Conservation (phyloP, 2,797 vertebrate species). For the Pogonophryne albipinna region DNA sequence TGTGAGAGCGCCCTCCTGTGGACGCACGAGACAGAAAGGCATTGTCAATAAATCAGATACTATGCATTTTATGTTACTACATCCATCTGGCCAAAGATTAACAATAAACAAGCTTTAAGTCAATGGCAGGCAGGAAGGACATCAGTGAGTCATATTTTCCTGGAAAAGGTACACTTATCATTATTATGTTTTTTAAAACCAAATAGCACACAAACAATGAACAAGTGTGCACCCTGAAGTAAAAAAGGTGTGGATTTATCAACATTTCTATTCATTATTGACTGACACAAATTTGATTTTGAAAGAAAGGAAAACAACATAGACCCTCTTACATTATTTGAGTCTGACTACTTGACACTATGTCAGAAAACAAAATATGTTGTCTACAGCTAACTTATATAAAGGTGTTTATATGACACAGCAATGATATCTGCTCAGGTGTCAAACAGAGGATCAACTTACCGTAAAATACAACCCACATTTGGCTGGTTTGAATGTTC, state of each 20-base stretch:
- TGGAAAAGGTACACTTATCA: too few species aligned
- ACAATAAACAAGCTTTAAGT: neutral
- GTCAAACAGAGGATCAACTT: neutral
- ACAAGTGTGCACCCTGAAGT: neutral
- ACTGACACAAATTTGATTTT: neutral
- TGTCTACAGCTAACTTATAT: neutral
- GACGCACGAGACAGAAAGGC: constrained; percentile 5
- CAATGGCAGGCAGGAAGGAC: too few species aligned
- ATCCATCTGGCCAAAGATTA: neutral
- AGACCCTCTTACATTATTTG: neutral
- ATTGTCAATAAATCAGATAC: neutral
- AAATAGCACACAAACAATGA: neutral
- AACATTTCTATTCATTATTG: neutral
- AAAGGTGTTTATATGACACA: neutral
- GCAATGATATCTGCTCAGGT: too few species aligned
- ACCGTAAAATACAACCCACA: neutral
- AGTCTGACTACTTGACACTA: neutral
- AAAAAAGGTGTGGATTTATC: neutral
- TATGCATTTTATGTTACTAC: too few species aligned
- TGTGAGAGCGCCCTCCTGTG: constrained; percentile 93
- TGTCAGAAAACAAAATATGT: neutral
- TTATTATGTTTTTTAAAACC: too few species aligned
- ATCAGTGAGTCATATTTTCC: too few species aligned
- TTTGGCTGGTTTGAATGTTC: too few species aligned
- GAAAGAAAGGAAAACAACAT: neutral